Evolutionary conservation across 2,797 vertebrate species (phyloP).

Genomic region (Pipistrellus nathusii): DNA sequence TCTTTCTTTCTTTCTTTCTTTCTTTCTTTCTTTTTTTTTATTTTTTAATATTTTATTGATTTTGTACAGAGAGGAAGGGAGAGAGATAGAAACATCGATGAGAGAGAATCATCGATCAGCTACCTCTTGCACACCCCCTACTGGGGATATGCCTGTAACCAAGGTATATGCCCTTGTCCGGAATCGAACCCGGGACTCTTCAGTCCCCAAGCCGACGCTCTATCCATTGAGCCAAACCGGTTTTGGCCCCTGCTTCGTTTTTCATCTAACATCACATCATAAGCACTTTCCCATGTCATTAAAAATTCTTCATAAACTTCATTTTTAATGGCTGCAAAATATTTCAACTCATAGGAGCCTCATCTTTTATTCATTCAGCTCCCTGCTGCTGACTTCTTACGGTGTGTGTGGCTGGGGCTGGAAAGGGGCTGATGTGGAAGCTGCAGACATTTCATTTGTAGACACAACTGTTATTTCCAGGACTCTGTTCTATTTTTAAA

Average conservation of each 20-base stretch:
- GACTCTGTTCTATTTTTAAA: conserved; percentile 79
- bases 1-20: too few relatives aligned
- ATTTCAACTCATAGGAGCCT: neutral
- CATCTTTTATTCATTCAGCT: neutral
- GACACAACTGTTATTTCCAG: conserved; percentile 80
- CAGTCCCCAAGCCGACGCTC: too few relatives aligned
- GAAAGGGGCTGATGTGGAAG: neutral
- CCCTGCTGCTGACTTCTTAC: neutral
- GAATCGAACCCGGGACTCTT: too few relatives aligned
- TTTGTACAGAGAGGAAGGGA: too few relatives aligned
- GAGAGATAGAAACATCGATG: too few relatives aligned
- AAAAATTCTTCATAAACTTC: conserved; percentile 42
- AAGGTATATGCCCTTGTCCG: too few relatives aligned
- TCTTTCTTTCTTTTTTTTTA: too few relatives aligned
- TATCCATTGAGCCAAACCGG: too few relatives aligned
- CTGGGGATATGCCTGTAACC: too few relatives aligned
- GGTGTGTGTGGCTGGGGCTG: neutral
- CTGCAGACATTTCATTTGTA: conserved; percentile 38
- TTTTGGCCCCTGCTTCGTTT: neutral
- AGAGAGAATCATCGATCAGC: too few relatives aligned
- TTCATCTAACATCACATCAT: conserved; percentile 21
- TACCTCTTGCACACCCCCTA: too few relatives aligned
- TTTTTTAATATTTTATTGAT: too few relatives aligned
- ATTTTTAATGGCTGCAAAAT: conserved; percentile 45
- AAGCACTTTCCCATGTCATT: conserved; percentile 8